Base-by-base conservation (phyloP, 2,888 invertebrate species). In the Portevinia maculata region DNA sequence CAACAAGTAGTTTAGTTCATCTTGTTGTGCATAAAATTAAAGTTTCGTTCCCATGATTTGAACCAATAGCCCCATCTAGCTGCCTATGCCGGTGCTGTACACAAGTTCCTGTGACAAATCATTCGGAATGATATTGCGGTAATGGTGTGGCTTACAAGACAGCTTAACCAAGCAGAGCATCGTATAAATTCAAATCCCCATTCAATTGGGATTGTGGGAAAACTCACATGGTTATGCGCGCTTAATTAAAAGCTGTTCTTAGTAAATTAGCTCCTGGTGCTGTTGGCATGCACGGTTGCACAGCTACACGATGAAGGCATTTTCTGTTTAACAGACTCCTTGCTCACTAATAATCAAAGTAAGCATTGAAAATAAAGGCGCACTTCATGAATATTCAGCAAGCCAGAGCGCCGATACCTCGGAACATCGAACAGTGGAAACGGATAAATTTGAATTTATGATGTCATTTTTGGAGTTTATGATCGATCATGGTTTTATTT, bases 161-260 rank as follows among this genome's bases (percentile, higher is more conserved):
- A 3, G 5, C 41, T 9, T n/a, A 30, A 19, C 32, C 32, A 34
- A 24, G 24, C 17, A 53, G 52, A 53, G 44, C 30, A 48, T 67
- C 65, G n/a, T 21, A 48, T 62, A 67, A 73, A 79, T 74, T 60
- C 48, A 34, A 79, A 60, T 55, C 39, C 15, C 34, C 37, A 34
- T 69, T 59, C 53, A 44, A 53, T 15, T 73, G 62, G 53, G 50
- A 41, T 53, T 46, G 46, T 41, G 59, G 57, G 13, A 59, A 59
- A 53, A 30, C 9, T 4, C 34, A 17, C 60, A 65, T 79, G 41
- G 32, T 34, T 62, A 30, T 34, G 3, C 3, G 39, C 39, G 60
- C n/a, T 53, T 74, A 73, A 79, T 79, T 79, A 79, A 74, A 74
- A 67, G 48, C 60, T 67, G 60, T 67, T 57, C 41, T 65, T 17